These are phyloP conservation scores for Bovichtus variegatus DNA, from an alignment of 2,797 vertebrate species.

Conservation along the genomic window DNA sequence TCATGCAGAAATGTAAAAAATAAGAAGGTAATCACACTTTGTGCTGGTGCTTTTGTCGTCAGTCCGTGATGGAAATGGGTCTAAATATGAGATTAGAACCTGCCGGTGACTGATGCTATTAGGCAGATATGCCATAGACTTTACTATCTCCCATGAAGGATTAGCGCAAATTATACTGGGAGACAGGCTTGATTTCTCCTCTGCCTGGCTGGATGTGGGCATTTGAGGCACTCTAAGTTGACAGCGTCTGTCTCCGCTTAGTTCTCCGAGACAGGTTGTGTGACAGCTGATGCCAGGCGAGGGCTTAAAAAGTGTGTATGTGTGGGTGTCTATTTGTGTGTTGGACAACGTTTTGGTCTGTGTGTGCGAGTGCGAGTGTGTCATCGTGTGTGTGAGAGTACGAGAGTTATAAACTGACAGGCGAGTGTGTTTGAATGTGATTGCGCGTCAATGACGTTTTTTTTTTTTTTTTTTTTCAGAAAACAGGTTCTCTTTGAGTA, in stretches of 20 bases:
- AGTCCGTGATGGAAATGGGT: conserved; percentile 83
- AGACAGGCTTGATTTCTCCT: conserved; percentile 85
- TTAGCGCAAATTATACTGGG: conserved; percentile 85
- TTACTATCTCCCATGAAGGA: conserved; percentile 86
- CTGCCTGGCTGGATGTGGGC: conserved; percentile 83
- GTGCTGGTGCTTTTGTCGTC: conserved; percentile 82
- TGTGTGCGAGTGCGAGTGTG: conserved; percentile 31
- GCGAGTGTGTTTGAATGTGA: conserved; percentile 79
- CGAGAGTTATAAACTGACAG: conserved; percentile 82
- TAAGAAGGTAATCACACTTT: conserved; percentile 84
- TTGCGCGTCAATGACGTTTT: conserved; percentile 72
- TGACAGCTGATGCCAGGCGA: conserved; percentile 85
- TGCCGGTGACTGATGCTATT: conserved; percentile 87
- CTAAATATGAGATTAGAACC: conserved; percentile 88
- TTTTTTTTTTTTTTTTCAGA: conserved; percentile 33
- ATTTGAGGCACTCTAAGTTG: conserved; percentile 86
- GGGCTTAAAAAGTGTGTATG: conserved; percentile 83
- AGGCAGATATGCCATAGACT: conserved; percentile 86
- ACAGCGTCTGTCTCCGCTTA: conserved; percentile 86
- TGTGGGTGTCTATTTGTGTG: conserved; percentile 78
- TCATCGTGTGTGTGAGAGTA: conserved; percentile 37
- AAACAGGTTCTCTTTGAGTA: conserved; percentile 79
- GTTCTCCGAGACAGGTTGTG: conserved; percentile 83
- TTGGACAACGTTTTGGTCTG: conserved; percentile 64
- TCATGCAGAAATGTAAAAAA: conserved; percentile 83